Base-by-base conservation (phyloP, 2,888 invertebrate species). In the Zhengitettix transpicula region DNA sequence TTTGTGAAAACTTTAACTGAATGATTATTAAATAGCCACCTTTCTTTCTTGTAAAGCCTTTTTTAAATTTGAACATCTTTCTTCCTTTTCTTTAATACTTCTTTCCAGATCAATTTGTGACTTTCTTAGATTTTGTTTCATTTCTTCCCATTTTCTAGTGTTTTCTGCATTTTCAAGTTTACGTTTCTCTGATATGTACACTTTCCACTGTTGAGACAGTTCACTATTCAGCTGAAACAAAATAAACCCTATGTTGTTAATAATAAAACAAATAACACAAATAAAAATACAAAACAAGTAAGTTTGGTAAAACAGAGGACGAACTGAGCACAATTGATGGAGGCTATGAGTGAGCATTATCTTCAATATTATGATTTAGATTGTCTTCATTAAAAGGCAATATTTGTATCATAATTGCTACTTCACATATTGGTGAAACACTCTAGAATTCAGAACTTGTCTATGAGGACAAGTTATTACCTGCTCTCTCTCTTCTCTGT, bases 41-140 rank as follows among this genome's bases (percentile, higher is more conserved):
- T 67, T 68, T 62, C 66, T 65, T 57, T 67, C 65, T 58, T 68
- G 67, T 58, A 69, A 65, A 60, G 69, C 67, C 56, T 67, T 67
- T 60, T 67, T 65, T 52, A 67, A 66, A 59, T 66, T 66, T 51
- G 65, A 63, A n/a, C 67, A 65, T 58, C 65, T 62, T 60, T 67
- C 65, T 55, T 71, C 70, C 55, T 69, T 65, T 28, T 65, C 65
- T 54, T 66, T 65, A 44, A 70, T 66, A 52, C 67, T 68, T 47
- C 60, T 63, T 28, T 69, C 67, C 55, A 71, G 65, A n/a, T 64
- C 64, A 16, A 63, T 65, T 56, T 69, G 68, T 15, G 68, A 68
- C 41, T 65, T 64, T 15, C 68, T 65, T 55, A 68, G 65, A 60
- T 66, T 68, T 42, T 66, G 66, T 60, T 70, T 69, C 41, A 70